Percentiles rank a stretch among this genome's conserved stretches.
Conservation (phyloP, 2,888 invertebrate genomes). For the Acrocyrtus sp. region DNA sequence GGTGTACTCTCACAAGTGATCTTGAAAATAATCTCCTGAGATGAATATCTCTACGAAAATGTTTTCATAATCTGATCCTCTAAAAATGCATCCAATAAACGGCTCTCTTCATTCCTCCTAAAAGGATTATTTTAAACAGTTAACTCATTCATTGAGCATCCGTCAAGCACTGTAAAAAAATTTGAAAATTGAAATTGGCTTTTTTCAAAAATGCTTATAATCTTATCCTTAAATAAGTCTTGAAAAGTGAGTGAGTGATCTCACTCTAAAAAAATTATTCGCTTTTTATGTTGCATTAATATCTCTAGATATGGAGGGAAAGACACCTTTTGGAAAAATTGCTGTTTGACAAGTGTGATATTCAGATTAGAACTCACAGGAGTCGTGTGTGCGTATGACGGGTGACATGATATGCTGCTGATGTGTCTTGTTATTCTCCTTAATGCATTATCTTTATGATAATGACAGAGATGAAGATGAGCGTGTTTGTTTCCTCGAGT, state of each 20-base stretch:
- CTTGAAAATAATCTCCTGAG: slow-evolving; percentile 30
- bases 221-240: slow-evolving; percentile 12
- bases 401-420: neutral
- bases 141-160: too few relatives aligned
- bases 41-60: slow-evolving; percentile 10
- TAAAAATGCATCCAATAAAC: neutral
- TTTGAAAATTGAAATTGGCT: slow-evolving; percentile 17
- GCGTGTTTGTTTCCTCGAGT: slow-evolving; percentile 65
- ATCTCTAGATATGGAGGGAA: neutral
- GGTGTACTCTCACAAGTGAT: neutral
- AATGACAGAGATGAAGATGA: slow-evolving; percentile 29
- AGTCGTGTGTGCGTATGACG: slow-evolving; percentile 2
- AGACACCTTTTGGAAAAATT: slow-evolving; percentile 2
- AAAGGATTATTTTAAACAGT: too few relatives aligned
- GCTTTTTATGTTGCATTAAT: too few relatives aligned
- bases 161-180: too few relatives aligned
- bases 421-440: too few relatives aligned
- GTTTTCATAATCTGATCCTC: slow-evolving; percentile 28
- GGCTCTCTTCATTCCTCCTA: neutral
- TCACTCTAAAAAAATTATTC: slow-evolving; percentile 16
- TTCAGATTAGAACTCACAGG: too few relatives aligned
- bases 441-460: too few relatives aligned
- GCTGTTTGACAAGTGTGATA: slow-evolving; percentile 46
- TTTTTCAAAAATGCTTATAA: slow-evolving; percentile 1
- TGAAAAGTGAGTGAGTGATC: slow-evolving; percentile 22